phyloP scores from a whole-genome alignment of 2,888 invertebrate species.

The Zaprionus lineosus region DNA sequence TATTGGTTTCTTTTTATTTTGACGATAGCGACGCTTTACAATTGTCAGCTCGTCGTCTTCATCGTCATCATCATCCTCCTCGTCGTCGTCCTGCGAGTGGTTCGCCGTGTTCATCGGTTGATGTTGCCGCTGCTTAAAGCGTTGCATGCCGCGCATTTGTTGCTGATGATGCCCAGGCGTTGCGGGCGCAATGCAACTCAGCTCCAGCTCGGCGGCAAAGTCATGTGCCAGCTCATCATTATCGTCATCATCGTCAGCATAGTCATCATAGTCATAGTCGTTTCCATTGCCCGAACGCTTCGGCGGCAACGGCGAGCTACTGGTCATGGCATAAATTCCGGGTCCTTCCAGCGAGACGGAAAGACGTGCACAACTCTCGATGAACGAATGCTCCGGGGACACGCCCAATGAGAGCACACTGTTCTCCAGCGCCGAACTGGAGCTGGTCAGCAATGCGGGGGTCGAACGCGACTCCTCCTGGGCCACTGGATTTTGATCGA shows the following conservation, averaged over 20 bases:
- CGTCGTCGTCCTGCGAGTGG: conserved; percentile 59
- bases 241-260: conserved; percentile 69
- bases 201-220: conserved; percentile 69
- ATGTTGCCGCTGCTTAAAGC: conserved; percentile 54
- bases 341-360: conserved; percentile 94
- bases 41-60: conserved; percentile 74
- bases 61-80: conserved; percentile 67
- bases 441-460: conserved; percentile 90
- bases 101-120: conserved; percentile 19
- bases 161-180: conserved; percentile 29
- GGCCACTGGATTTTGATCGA: conserved; percentile 85
- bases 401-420: conserved; percentile 88
- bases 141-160: conserved; percentile 48
- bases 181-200: conserved; percentile 64
- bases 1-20: conserved; percentile 75
- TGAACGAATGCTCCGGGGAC: conserved; percentile 92
- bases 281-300: conserved; percentile 70
- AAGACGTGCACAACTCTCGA: conserved; percentile 93
- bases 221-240: conserved; percentile 65
- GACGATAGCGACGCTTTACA: conserved; percentile 80
- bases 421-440: conserved; percentile 85
- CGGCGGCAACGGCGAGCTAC: conserved; percentile 86
- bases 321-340: conserved; percentile 87
- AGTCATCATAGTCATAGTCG: conserved; percentile 72
- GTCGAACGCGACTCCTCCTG: conserved; percentile 96